phyloP scores from a whole-genome alignment of 2,797 vertebrate species.

The Acridotheres tristis region DNA sequence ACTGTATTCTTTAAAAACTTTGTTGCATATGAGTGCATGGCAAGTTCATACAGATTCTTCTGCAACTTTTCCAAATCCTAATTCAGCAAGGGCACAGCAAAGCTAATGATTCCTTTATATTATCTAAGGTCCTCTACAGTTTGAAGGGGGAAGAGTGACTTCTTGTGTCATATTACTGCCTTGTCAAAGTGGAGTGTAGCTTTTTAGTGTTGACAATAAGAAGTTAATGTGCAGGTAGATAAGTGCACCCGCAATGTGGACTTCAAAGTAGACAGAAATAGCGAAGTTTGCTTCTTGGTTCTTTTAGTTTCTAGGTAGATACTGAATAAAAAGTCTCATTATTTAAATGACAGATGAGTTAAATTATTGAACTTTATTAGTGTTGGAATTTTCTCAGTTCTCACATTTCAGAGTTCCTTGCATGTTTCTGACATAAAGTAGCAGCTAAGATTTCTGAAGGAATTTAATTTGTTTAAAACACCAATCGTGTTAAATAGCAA shows the following conservation, averaged over 20 bases:
- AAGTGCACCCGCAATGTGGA: neutral
- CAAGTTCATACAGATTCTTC: neutral
- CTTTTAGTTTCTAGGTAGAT: neutral
- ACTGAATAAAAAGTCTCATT: neutral
- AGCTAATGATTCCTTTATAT: neutral
- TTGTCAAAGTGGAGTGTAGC: neutral
- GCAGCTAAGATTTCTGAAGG: neutral
- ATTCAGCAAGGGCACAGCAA: neutral
- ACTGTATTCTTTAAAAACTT: neutral
- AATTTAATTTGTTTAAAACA: neutral
- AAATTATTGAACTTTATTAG: neutral
- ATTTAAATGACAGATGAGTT: neutral
- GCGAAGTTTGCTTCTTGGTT: neutral
- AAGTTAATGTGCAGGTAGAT: neutral
- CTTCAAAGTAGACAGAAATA: neutral
- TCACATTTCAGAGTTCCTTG: neutral
- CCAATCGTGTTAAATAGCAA: neutral
- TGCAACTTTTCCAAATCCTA: neutral
- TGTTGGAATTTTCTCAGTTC: neutral
- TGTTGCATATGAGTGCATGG: neutral
- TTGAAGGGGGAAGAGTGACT: neutral
- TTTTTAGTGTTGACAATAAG: neutral
- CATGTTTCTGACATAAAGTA: conserved; percentile 10
- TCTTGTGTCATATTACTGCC: neutral
- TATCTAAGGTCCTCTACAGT: neutral